Base-by-base conservation (phyloP, 2,797 vertebrate genomes). In the Bothrops alternatus region DNA sequence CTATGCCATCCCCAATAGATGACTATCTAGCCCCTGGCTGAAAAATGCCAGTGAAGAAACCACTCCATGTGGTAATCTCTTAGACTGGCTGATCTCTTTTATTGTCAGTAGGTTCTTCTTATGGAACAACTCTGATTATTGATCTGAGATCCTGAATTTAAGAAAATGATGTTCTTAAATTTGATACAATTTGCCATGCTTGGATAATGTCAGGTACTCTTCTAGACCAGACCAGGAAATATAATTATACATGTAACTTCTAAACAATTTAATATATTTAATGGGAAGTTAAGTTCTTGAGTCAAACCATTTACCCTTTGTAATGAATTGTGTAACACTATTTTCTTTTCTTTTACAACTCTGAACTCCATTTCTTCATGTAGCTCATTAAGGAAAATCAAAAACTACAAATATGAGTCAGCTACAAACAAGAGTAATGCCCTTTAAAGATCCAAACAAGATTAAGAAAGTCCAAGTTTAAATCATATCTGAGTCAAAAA, bases 111-210 rank as follows among this genome's bases (percentile, higher is more conserved):
- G 37, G 37, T 78, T 78, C 20, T 73, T 73, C 37, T 82, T 89
- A 11, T 32, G 94, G 91, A 93, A 90, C 58, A 96, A 96, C 1
- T 88, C 95, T 96, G 96, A 95, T 60, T 95, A 97, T 95, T 94
- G 69, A 92, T 65, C 73, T 93, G 93, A 94, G 85, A 94, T 89
- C 55, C 94, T 95, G 95, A 94, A 92, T 90, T 95, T 96, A 94
- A 92, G 90, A 96, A 96, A 90, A 92, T 92, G 93, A 95, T 92
- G 95, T 37, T 95, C 82, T 92, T 92, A 87, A 1, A 0, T 91
- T 96, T 96, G 86, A 95, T 28, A 93, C 86, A 95, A 95, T 96
- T 96, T 0, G 94, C 96, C 93, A 92, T 86, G 82, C 95, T 93
- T 94, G 90, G 90, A 93, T 95, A 97, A 97, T 95, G 6, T 73